Evolutionary conservation across 2,888 invertebrate species (phyloP), one percentile per base, ranked within the genome.

Genomic region (Leucoma salicis): DNA sequence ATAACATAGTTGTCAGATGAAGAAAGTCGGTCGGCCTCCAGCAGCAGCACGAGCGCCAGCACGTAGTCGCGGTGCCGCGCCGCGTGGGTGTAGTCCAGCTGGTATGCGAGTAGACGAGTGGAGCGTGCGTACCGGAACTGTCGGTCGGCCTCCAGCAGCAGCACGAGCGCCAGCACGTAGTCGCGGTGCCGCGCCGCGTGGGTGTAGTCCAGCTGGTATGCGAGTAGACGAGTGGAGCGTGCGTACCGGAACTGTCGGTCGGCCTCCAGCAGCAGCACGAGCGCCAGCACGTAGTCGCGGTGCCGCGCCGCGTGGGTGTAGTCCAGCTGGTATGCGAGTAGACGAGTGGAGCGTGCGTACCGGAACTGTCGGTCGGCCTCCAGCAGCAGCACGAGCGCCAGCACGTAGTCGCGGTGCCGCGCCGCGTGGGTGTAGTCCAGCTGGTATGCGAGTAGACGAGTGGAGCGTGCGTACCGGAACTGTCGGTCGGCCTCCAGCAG

Each of bases 21-120:
- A n/a, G n/a, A n/a, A n/a, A n/a, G 93, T 29, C 92, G 87, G 63
- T 96, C 96, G 0, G 96, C 95, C 69, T 96, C 96, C 12, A 96
- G 78, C 13, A 96, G 87, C 50, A 95, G 86, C 4, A 96, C 90
- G 5, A 96, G 74, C 0, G 96, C 95, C 13, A 93, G 91, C 0
- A 94, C 87, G 63, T 92, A 94, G 60, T 95, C 92, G 45, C 92
- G 91, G 7, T 83, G 82, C 63, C 92, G 92, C 54, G 95, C 82
- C 0, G 94, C 93, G 1, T n/a, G n/a, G n/a, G n/a, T n/a, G n/a
- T n/a, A n/a, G n/a, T n/a, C n/a, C n/a, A n/a, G n/a, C n/a, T n/a
- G n/a, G n/a, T n/a, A n/a, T n/a, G n/a, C n/a, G n/a, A n/a, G n/a
- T n/a, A n/a, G n/a, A n/a, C n/a, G n/a, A n/a, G n/a, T n/a, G n/a